Evolutionary conservation across 2,888 invertebrate species (phyloP), one percentile per base, ranked within the genome.

Genomic region (Diplazon laetatorius): DNA sequence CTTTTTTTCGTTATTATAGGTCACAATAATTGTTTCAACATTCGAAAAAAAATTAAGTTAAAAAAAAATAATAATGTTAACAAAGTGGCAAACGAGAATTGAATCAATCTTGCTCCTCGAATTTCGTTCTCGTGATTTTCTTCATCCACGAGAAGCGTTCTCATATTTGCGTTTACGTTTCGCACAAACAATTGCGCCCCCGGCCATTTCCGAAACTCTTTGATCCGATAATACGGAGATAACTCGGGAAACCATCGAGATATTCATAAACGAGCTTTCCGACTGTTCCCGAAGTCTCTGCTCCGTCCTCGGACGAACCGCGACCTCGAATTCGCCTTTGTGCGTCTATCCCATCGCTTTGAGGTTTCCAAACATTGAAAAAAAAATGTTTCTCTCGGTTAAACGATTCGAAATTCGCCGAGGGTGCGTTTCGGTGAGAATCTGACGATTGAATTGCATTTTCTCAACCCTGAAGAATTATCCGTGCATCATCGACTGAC

Each of bases 221-320:
- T 78, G 78, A 78, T 78, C 78, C 57, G 35, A 14, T n/a, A n/a
- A 68, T 16, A 44, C 30, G n/a, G 44, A 18, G 14, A 66, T 42
- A 68, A n/a, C 9, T 5, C 60, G 52, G 14, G 12, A 42, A 78
- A 60, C 18, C 42, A 75, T 71, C 37, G 46, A 46, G 30, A 71
- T 75, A 78, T 78, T 78, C 71, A 78, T 78, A 78, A 78, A 44
- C 62, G 55, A 70, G 48, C 71, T 75, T 75, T 75, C 48, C n/a
- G 71, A 68, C 44, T 74, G 22, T 39, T 30, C 48, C 25, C 46
- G 39, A 62, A n/a, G 75, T 75, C 71, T 65, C 66, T 37, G 59
- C 66, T 50, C 22, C 42, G 25, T 18, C 57, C 16, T 30, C 52
- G 50, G 12, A n/a, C 9, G 4, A 39, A 25, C 20, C 42, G 2